Percentiles rank a stretch among this genome's conserved stretches.
Conservation (phyloP, 2,113 vertebrate genomes). For the Eclectus roratus region DNA sequence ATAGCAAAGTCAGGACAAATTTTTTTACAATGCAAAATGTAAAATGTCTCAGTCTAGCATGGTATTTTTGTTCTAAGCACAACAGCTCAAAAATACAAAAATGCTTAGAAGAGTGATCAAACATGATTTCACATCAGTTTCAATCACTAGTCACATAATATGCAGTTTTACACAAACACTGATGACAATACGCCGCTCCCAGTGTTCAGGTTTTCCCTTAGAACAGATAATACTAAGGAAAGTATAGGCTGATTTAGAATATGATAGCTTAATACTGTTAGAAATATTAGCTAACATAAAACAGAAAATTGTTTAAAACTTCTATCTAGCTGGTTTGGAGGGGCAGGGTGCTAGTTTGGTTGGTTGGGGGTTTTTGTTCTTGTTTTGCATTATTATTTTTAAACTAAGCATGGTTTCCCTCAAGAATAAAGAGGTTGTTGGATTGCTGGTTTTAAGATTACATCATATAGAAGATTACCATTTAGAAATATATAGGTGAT, state of each 20-base stretch:
- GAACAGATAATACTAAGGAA: background rate
- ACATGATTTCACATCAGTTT: background rate
- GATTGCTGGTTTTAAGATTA: background rate
- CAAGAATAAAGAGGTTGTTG: background rate
- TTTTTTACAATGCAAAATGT: background rate
- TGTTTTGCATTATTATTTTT: background rate
- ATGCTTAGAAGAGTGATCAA: background rate
- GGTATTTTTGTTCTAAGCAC: background rate
- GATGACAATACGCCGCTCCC: background rate
- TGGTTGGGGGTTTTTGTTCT: background rate
- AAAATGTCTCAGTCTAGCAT: background rate
- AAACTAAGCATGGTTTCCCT: background rate
- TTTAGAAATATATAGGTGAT: background rate
- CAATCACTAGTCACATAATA: background rate
- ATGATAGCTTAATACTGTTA: rapidly evolving
- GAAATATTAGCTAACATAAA: background rate
- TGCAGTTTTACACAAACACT: background rate
- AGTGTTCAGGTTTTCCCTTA: background rate
- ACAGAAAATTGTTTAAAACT: background rate
- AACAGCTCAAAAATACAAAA: background rate
- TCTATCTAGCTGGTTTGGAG: background rate
- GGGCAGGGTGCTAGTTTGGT: background rate
- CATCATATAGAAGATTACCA: background rate
- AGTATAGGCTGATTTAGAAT: background rate
- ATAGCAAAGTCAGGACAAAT: background rate